Conservation (phyloP, 92 coral and sea anemone species). For the Epizoanthus fatuus region DNA sequence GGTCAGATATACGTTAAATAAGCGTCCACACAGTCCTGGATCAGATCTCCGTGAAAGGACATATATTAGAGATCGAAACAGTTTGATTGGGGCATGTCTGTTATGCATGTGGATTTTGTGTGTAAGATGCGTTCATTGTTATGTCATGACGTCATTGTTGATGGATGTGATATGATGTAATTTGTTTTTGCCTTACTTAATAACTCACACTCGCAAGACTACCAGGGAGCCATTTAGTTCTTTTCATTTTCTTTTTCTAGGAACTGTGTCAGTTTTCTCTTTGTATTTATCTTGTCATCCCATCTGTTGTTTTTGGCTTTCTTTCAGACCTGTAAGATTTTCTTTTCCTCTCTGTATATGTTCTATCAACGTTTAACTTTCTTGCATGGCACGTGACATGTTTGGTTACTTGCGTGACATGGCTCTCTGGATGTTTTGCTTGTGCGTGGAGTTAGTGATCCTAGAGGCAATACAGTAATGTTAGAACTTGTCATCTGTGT, state of each 20-base stretch:
- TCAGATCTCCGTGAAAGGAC: conserved; percentile 1
- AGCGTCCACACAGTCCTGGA: conserved; percentile 2
- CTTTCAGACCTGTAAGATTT: too few relatives aligned
- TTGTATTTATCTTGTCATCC: not conserved
- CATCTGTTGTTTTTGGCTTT: too few relatives aligned
- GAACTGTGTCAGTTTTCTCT: not conserved
- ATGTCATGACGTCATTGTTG: conserved; percentile 44
- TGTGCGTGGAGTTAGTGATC: not conserved
- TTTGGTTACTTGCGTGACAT: too few relatives aligned
- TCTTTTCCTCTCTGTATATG: too few relatives aligned
- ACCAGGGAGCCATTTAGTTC: not conserved
- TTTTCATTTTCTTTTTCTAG: not conserved
- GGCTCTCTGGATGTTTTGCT: not conserved
- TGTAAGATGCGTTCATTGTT: conserved; percentile 36
- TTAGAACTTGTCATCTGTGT: conserved; percentile 18
- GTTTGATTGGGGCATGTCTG: conserved; percentile 29
- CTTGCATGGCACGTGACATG: too few relatives aligned
- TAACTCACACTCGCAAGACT: not conserved
- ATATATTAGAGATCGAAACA: conserved; percentile 14
- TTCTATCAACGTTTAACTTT: too few relatives aligned
- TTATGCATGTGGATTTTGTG: conserved; percentile 27
- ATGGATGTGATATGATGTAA: conserved; percentile 55
- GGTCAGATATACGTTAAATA: not conserved
- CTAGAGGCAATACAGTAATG: conserved; percentile 17
- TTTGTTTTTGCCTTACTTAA: not conserved